phyloP scores from a whole-genome alignment of 1,140 invertebrate species.

The Calliopsis andreniformis region DNA sequence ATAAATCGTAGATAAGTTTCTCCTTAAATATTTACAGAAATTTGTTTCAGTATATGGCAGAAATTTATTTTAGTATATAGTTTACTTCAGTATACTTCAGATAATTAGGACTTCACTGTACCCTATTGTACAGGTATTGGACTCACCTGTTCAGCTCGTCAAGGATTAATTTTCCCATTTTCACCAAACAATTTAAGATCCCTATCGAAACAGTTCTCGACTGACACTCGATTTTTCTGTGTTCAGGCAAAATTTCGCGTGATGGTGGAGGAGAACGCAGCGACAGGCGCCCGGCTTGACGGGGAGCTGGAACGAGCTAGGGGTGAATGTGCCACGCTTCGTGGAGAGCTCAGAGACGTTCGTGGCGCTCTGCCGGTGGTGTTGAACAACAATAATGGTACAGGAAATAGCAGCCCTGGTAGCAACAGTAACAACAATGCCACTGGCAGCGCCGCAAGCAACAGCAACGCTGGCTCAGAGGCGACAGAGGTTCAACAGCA shows the following conservation, averaged over 20 bases:
- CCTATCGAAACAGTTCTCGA: no score
- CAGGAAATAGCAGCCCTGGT: constrained; percentile 42
- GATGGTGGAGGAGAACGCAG: constrained; percentile 88
- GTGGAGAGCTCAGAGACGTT: constrained; percentile 82
- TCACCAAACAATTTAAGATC: no score
- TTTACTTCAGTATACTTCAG: no score
- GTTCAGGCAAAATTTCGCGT: constrained; percentile 85
- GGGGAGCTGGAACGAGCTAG: constrained; percentile 84
- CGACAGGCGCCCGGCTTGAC: constrained; percentile 84
- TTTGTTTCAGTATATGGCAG: no score
- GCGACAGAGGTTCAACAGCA: constrained; percentile 58
- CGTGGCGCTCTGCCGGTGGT: constrained; percentile 74
- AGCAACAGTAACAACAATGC: constrained; percentile 64
- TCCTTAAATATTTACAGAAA: no score
- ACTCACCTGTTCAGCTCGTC: no score
- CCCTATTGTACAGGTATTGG: no score
- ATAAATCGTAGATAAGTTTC: no score
- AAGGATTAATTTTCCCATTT: constrained; percentile 3
- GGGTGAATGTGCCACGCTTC: constrained; percentile 82
- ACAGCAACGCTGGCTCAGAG: constrained; percentile 56
- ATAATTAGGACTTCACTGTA: no score
- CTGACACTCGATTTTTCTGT: constrained; percentile 10
- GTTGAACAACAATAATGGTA: constrained; percentile 60
- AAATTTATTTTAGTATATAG: no score
- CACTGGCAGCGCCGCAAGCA: constrained; percentile 29